Evolutionary conservation across 2,888 invertebrate species (phyloP), one percentile per base, ranked within the genome.

Genomic region (Melanostoma mellinum): DNA sequence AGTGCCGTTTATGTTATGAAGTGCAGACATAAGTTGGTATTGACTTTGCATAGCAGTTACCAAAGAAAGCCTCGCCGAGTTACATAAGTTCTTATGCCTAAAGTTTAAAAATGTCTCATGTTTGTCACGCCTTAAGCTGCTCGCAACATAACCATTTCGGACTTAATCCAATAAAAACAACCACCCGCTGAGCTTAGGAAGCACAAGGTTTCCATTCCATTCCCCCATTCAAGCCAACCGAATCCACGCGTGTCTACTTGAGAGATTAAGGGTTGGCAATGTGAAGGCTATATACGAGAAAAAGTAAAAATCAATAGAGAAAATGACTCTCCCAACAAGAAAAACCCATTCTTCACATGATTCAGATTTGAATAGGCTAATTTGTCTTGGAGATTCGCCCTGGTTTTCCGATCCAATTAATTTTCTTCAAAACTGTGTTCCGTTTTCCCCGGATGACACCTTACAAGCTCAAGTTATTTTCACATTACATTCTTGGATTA

Each of bases 121-220:
- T 20, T 30, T 33, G 56, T 8, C 9, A 1, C 52, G 8, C 8
- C 53, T 36, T n/a, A 60, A 35, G 6, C 6, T 48, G 35, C 6
- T 68, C 32, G 52, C 9, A 58, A 65, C 71, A 65, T 71, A 69
- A 69, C 48, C 61, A 69, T 61, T 48, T 36, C 56, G 30, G 75
- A 68, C 73, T 8, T 78, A 74, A 78, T 69, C 73, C 58, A 35
- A 8, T 38, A 44, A 77, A 55, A 32, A 35, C 61, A 82, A 73
- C 77, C 73, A 73, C 73, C 72, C 78, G 69, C 55, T 77, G 74
- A 63, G 74, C 78, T 78, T 65, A 20, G 69, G 38, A 60, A 32
- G 71, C 46, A 36, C 79, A 71, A 6, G 65, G 74, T 60, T 84
- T 78, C 84, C 40, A 4, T n/a, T 6, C 3, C n/a, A n/a, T n/a